A percentile compares a stretch with the other conserved stretches of the same genome.
Conservation (phyloP, 2,888 invertebrate genomes). For the Drosophila birchii region DNA sequence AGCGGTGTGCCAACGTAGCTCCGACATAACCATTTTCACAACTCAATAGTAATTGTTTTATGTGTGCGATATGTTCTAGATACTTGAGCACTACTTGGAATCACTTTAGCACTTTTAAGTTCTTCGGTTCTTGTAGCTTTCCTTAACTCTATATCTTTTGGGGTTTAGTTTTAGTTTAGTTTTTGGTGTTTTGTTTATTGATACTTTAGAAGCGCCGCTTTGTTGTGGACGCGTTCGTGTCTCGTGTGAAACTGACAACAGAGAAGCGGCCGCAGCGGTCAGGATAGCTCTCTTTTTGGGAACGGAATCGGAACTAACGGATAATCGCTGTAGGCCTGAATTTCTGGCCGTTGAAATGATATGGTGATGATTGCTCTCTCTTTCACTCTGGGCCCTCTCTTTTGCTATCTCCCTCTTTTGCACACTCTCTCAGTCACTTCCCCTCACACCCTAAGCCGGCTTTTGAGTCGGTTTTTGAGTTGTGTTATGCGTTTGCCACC, state of each 20-base stretch:
- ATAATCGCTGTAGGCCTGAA: conserved; percentile 65
- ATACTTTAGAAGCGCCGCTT: conserved; percentile 53
- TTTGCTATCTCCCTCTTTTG: conserved; percentile 16
- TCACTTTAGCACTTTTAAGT: conserved; percentile 11
- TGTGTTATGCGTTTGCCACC: conserved; percentile 57
- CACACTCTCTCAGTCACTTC: conserved; percentile 21
- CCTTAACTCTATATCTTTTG: conserved; percentile 2
- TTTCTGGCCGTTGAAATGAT: conserved; percentile 33
- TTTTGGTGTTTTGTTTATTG: conserved; percentile 24
- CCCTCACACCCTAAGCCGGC: conserved; percentile 35
- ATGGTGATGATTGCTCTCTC: conserved; percentile 42
- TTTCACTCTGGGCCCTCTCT: conserved; percentile 27
- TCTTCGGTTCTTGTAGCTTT: neutral
- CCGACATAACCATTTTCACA: conserved; percentile 85
- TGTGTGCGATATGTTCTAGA: conserved; percentile 30
- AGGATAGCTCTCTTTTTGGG: conserved; percentile 62
- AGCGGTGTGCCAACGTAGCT: conserved; percentile 84
- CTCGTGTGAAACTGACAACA: conserved; percentile 84
- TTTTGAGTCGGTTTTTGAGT: conserved; percentile 68
- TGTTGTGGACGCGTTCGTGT: conserved; percentile 83
- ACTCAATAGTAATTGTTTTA: conserved; percentile 29
- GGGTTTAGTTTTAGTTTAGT: conserved; percentile 20
- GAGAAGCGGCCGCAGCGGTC: conserved; percentile 53
- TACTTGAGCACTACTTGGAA: conserved; percentile 17
- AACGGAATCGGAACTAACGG: conserved; percentile 44